phyloP scores from a whole-genome alignment of 53 echinoderm and acorn worm genomes.

The Hippasteria phrygiana region DNA sequence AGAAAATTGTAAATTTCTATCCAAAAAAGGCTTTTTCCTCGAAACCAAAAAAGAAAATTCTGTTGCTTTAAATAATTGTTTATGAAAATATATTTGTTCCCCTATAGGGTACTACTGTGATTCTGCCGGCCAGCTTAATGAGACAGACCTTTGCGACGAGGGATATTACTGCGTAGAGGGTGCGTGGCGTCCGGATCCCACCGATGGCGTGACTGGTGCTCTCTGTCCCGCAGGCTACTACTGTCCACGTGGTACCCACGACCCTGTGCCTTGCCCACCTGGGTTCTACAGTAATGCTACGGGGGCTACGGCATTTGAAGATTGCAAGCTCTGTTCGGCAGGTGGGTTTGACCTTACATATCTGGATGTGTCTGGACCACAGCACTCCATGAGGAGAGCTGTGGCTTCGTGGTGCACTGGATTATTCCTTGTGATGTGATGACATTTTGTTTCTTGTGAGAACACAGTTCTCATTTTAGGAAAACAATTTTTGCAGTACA shows the following conservation, averaged over 20 bases:
- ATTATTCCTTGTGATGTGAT: too few relatives aligned
- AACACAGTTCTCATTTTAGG: too few relatives aligned
- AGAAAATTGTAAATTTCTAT: too few relatives aligned
- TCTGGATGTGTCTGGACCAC: background rate
- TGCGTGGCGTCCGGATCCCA: constrained; percentile 79
- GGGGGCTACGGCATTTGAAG: constrained; percentile 74
- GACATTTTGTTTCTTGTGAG: too few relatives aligned
- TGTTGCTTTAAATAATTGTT: background rate
- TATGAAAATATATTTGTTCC: background rate
- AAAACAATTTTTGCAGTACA: too few relatives aligned
- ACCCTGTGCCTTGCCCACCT: constrained; percentile 90
- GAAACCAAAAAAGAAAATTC: background rate
- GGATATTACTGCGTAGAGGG: constrained; percentile 92
- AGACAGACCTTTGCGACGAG: constrained; percentile 84
- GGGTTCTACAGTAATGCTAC: constrained; percentile 93
- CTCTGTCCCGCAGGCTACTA: constrained; percentile 91
- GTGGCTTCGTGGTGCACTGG: too few relatives aligned
- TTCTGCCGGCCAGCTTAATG: constrained; percentile 78
- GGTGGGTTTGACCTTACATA: constrained; percentile 56
- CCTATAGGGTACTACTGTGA: constrained; percentile 88
- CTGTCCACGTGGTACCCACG: constrained; percentile 86
- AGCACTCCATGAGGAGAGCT: too few relatives aligned
- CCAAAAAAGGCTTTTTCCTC: too few relatives aligned
- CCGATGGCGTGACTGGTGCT: constrained; percentile 81
- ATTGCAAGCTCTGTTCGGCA: constrained; percentile 87